phyloP scores from a whole-genome alignment of 2,888 invertebrate species.

The Pherbina coryleti region DNA sequence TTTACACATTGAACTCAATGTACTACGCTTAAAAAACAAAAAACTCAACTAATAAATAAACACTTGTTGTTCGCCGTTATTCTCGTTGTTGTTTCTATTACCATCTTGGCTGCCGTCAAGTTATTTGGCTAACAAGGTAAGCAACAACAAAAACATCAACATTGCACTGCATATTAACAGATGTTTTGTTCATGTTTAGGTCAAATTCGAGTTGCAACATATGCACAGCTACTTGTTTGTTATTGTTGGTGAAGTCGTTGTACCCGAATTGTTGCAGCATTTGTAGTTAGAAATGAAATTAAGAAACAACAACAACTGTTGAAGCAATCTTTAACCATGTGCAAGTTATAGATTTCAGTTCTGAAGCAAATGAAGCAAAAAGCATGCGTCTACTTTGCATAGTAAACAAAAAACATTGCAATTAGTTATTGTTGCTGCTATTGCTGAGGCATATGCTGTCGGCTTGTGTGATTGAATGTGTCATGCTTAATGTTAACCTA shows the following conservation, averaged over 20 bases:
- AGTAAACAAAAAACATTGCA: not conserved
- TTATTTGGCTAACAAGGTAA: not conserved
- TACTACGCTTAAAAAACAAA: not conserved
- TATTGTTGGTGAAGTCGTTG: conserved; percentile 4
- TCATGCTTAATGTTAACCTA: not conserved
- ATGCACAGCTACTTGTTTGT: not conserved
- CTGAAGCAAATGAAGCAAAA: conserved; percentile 5
- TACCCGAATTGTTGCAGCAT: not conserved
- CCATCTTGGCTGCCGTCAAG: not conserved
- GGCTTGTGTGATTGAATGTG: not conserved
- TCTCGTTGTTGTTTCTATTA: not conserved
- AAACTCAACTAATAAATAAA: not conserved
- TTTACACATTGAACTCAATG: not conserved
- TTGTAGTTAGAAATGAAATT: not conserved
- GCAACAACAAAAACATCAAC: not conserved
- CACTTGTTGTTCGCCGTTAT: not conserved
- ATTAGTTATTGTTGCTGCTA: not conserved
- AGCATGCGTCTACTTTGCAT: not conserved
- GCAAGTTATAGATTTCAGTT: not conserved
- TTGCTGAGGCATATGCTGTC: not conserved
- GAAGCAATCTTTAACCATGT: not conserved
- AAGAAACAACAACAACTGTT: not conserved
- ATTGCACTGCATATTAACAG: not conserved
- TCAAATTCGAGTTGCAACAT: not conserved
- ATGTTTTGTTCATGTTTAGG: conserved; percentile 30